Evolutionary conservation across 2,888 invertebrate genomes (phyloP).

Genomic region (Creontiades dilutus): DNA sequence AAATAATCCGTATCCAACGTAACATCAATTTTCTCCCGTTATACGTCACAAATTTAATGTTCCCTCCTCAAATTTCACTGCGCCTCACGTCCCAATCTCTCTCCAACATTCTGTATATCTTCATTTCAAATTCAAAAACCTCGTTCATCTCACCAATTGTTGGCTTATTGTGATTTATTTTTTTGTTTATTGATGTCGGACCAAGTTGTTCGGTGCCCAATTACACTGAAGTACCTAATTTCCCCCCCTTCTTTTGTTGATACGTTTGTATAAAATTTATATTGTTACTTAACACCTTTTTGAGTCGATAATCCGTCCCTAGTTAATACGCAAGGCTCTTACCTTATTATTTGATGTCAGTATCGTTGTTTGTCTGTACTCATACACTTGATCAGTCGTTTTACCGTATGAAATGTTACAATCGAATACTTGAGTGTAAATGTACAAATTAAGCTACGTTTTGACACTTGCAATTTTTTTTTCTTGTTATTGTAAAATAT

Average conservation of each 20-base stretch:
- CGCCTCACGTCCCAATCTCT: no score
- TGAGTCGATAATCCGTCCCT: constrained; percentile 67
- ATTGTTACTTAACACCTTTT: constrained; percentile 39
- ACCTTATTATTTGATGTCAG: constrained; percentile 8
- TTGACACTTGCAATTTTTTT: constrained; percentile 28
- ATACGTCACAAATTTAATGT: no score
- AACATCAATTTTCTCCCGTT: no score
- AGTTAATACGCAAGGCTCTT: constrained; percentile 55
- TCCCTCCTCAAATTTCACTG: no score
- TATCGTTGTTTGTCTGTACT: constrained; percentile 20
- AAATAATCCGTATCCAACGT: no score
- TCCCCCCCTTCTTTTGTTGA: constrained; percentile 37
- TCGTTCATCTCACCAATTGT: neutral
- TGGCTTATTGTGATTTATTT: neutral
- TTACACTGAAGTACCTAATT: constrained; percentile 14
- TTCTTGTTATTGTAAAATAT: constrained; percentile 57
- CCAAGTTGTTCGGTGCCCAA: constrained; percentile 27
- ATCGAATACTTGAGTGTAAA: neutral
- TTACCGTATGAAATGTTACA: neutral
- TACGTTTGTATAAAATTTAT: constrained; percentile 42
- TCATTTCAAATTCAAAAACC: neutral
- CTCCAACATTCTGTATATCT: no score
- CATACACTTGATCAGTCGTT: constrained; percentile 3
- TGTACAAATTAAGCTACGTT: constrained; percentile 29
- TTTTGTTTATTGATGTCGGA: neutral